phyloP scores from a whole-genome alignment of 2,888 invertebrate genomes.

The Phortica okadai region DNA sequence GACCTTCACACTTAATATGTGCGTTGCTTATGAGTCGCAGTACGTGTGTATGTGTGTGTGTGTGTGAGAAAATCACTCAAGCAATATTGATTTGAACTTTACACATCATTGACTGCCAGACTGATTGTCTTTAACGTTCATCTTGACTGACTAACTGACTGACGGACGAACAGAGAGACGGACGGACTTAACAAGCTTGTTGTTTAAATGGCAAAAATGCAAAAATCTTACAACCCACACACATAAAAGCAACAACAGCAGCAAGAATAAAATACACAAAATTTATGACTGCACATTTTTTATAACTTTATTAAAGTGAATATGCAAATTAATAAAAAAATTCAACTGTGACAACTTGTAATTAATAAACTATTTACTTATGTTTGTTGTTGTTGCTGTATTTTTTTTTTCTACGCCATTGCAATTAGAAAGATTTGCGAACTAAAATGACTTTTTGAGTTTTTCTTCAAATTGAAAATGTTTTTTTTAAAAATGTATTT shows the following conservation, averaged over 20 bases:
- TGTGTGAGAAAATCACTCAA: background rate
- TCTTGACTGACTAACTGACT: background rate
- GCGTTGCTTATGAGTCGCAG: background rate
- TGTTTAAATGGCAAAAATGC: background rate
- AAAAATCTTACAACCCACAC: background rate
- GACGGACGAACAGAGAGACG: background rate
- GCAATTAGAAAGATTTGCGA: constrained; percentile 4
- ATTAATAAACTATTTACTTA: constrained; percentile 11
- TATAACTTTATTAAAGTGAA: constrained; percentile 23
- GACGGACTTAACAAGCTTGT: background rate
- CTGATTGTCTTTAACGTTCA: background rate
- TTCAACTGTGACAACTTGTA: constrained; percentile 11
- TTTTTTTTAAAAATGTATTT: background rate
- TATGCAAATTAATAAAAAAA: constrained; percentile 18
- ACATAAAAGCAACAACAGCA: too few species aligned
- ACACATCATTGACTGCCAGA: constrained; percentile 6
- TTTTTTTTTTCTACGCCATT: background rate
- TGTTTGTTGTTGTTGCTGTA: background rate
- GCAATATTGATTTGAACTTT: constrained; percentile 1
- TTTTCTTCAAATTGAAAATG: background rate
- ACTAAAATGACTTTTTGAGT: background rate
- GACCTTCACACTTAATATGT: constrained; percentile 5
- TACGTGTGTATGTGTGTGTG: background rate
- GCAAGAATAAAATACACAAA: background rate
- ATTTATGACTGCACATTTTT: constrained; percentile 25